phyloP scores from a whole-genome alignment of 2,888 invertebrate genomes.

The Cloeon dipterum region DNA sequence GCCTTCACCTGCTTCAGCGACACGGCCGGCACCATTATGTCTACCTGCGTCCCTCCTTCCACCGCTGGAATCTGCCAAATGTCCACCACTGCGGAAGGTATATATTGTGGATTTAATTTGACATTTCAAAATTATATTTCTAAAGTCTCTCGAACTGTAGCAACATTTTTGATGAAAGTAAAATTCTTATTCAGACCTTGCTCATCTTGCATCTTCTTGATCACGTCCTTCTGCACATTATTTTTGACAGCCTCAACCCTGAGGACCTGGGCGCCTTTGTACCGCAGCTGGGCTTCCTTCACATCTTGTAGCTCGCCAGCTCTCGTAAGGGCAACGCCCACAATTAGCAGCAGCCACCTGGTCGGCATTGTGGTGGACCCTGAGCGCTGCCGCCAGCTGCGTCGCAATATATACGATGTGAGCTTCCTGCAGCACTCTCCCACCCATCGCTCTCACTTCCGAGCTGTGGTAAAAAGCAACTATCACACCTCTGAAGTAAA shows the following conservation, averaged over 20 bases:
- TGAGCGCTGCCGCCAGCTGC: too few species aligned
- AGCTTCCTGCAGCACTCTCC: too few species aligned
- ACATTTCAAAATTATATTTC: too few species aligned
- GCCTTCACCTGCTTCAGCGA: constrained; percentile 36
- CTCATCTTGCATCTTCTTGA: constrained; percentile 27
- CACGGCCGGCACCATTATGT: constrained; percentile 44
- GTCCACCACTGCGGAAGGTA: constrained; percentile 9
- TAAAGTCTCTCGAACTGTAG: too few species aligned
- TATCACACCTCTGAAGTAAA: too few species aligned
- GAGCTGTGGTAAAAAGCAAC: too few species aligned
- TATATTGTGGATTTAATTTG: too few species aligned
- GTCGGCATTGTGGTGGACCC: not conserved
- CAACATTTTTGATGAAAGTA: too few species aligned
- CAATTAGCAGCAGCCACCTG: not conserved
- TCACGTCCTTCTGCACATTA: constrained; percentile 26
- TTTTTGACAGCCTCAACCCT: constrained; percentile 30
- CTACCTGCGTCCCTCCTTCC: constrained; percentile 15
- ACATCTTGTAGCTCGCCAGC: not conserved
- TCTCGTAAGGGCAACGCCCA: constrained; percentile 1
- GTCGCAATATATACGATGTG: too few species aligned
- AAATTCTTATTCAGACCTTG: too few species aligned
- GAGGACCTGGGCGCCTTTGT: constrained; percentile 58
- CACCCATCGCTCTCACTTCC: too few species aligned
- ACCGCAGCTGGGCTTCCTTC: constrained; percentile 23
- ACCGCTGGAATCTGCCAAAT: constrained; percentile 7